Conservation (phyloP, 2,888 invertebrate species). For the Allophyes oxyacanthae region DNA sequence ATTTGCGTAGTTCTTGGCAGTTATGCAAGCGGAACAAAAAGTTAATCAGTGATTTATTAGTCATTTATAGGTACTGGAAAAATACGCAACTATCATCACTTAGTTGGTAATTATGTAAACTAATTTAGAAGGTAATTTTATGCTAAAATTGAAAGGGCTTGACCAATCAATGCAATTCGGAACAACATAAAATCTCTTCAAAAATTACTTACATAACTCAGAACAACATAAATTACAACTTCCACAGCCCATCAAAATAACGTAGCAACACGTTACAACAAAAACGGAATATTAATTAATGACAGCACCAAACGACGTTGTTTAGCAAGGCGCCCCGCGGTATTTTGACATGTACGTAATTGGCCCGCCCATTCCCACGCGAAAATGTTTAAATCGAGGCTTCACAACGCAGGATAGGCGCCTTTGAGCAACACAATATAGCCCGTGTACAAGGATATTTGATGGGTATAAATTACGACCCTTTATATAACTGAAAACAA, state of each 20-base stretch:
- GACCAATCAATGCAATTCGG: too few relatives aligned
- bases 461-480: conserved; percentile 13
- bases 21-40: conserved; percentile 16
- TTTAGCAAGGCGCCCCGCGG: conserved; percentile 36
- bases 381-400: conserved; percentile 19
- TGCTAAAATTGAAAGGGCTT: too few relatives aligned
- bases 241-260: conserved; percentile 23
- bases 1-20: conserved; percentile 14
- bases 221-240: too few relatives aligned
- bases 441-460: conserved; percentile 5
- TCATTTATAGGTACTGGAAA: too few relatives aligned
- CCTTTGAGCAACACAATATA: conserved; percentile 28
- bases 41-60: too few relatives aligned
- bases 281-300: conserved; percentile 47
- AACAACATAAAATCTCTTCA: not conserved
- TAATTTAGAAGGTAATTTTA: too few relatives aligned
- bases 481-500: conserved; percentile 16
- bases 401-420: conserved; percentile 11
- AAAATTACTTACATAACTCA: too few relatives aligned
- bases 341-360: conserved; percentile 56
- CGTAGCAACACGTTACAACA: conserved; percentile 23
- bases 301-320: conserved; percentile 36
- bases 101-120: too few relatives aligned
- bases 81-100: too few relatives aligned
- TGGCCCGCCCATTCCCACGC: conserved; percentile 27